Percentiles rank a stretch among this genome's conserved stretches.
Conservation (phyloP, 2,888 invertebrate species). For the Thyatira batis region DNA sequence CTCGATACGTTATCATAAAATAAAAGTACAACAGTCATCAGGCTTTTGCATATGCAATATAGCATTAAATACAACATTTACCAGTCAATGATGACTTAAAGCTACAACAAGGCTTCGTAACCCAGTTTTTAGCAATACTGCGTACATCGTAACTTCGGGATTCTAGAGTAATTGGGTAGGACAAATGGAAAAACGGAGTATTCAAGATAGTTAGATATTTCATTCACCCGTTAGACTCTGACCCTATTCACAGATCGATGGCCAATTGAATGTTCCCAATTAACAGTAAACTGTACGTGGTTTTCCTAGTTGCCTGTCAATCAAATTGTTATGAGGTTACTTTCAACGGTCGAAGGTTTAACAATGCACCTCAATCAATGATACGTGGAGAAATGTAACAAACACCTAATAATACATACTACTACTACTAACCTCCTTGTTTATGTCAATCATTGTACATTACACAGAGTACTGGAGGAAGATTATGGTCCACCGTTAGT, state of each 20-base stretch:
- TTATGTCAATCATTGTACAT: conserved; percentile 49
- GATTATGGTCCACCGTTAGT: conserved; percentile 29
- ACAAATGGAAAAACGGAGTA: not conserved
- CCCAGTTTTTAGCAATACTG: not conserved
- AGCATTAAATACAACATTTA: conserved; percentile 27
- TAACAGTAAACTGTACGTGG: conserved; percentile 19
- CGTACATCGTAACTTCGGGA: not conserved
- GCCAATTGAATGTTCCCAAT: not conserved
- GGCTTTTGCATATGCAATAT: too few relatives aligned
- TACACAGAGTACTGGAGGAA: conserved; percentile 18
- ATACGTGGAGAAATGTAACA: conserved; percentile 38
- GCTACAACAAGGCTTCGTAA: not conserved
- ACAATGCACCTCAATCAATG: conserved; percentile 40
- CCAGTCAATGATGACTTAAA: conserved; percentile 13
- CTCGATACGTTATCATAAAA: too few relatives aligned
- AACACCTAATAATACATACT: conserved; percentile 35
- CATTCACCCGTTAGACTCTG: conserved; percentile 1
- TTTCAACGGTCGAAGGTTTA: conserved; percentile 50
- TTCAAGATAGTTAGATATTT: not conserved
- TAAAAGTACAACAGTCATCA: too few relatives aligned
- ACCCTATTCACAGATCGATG: conserved; percentile 1
- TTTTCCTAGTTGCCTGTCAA: conserved; percentile 36
- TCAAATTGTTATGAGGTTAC: conserved; percentile 25
- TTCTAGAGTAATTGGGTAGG: not conserved
- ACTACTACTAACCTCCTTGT: conserved; percentile 51